Evolutionary conservation across 2,113 vertebrate species (phyloP).

Genomic region (Hiodon alosoides): DNA sequence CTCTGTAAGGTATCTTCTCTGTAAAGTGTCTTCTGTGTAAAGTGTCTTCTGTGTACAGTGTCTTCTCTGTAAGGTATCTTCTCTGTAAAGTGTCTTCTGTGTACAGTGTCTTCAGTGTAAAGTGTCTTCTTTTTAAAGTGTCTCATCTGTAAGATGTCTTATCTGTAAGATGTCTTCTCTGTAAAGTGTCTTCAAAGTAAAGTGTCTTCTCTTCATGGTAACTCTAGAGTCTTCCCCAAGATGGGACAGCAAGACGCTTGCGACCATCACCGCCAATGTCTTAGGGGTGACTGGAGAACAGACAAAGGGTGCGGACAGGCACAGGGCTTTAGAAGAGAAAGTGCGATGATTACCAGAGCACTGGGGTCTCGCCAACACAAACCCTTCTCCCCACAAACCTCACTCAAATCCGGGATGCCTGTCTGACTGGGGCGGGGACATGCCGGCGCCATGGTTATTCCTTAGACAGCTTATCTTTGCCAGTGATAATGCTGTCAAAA

Average conservation of each 20-base stretch:
- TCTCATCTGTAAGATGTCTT: too few species aligned
- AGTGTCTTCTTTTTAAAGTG: too few species aligned
- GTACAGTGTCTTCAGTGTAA: too few species aligned
- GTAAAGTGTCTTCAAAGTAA: too few species aligned
- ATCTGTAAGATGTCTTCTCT: too few species aligned
- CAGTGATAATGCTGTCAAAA: conserved; percentile 70
- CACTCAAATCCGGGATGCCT: conserved; percentile 44
- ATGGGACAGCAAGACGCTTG: background rate
- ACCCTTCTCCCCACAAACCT: conserved; percentile 48
- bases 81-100: too few species aligned
- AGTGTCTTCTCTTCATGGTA: too few species aligned
- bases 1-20: too few species aligned
- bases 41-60: too few species aligned
- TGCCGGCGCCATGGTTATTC: conserved; percentile 67
- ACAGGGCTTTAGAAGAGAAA: conserved; percentile 31
- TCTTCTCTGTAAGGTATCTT: too few species aligned
- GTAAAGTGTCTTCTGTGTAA: too few species aligned
- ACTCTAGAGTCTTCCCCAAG: background rate
- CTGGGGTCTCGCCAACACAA: conserved; percentile 57
- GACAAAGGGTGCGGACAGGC: conserved; percentile 21
- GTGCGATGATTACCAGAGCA: conserved; percentile 54
- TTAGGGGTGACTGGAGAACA: background rate
- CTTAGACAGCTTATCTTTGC: conserved; percentile 66
- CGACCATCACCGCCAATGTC: background rate
- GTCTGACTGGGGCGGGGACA: conserved; percentile 59